Percentiles rank a stretch among this genome's conserved stretches.
Conservation (phyloP, 2,113 vertebrate genomes). For the Scomber scombrus region DNA sequence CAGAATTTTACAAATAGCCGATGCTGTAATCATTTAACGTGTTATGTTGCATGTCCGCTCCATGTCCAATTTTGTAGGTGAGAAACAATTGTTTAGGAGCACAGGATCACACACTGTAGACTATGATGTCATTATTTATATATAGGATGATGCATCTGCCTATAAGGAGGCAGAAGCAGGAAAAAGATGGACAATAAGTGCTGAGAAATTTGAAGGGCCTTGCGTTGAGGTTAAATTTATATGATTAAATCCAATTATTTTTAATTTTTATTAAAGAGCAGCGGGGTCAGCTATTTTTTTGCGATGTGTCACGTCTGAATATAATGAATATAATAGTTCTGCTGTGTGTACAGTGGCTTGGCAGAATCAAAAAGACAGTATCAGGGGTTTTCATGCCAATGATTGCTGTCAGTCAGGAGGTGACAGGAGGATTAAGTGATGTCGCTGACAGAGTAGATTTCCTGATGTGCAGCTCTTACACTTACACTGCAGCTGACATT, state of each 20-base stretch:
- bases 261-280: neutral
- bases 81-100: neutral
- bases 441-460: slow-evolving; percentile 55
- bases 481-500: slow-evolving; percentile 42
- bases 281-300: neutral
- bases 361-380: slow-evolving; percentile 4
- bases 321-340: neutral
- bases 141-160: neutral
- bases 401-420: neutral
- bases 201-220: neutral
- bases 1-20: neutral
- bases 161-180: too few species aligned
- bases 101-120: neutral
- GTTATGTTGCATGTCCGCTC: neutral
- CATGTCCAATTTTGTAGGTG: neutral
- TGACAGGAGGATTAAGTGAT: slow-evolving; percentile 43
- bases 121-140: neutral
- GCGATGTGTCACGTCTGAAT: neutral
- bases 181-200: too few species aligned
- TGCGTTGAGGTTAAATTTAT: neutral
- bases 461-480: slow-evolving; percentile 12
- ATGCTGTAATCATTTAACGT: neutral
- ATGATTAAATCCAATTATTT: neutral
- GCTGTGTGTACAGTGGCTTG: neutral
- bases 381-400: neutral